These are phyloP conservation scores for Sminthurides bifidus DNA, from an alignment of 1,140 invertebrate genomes.

Conservation along the genomic window DNA sequence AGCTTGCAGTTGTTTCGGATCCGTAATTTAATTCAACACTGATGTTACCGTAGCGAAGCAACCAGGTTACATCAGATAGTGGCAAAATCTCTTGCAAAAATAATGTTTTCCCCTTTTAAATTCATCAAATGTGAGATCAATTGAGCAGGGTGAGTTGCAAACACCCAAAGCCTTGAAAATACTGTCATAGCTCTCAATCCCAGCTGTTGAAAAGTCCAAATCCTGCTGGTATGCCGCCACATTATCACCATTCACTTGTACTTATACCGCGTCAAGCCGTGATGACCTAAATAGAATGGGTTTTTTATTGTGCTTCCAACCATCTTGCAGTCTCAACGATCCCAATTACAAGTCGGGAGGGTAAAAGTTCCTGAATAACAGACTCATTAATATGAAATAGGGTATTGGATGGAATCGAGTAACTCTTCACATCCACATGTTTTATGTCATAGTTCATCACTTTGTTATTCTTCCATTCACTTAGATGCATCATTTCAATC, in stretches of 20 bases:
- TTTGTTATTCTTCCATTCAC: slow-evolving; percentile 8
- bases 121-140: too few relatives aligned
- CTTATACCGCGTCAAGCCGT: slow-evolving; percentile 5
- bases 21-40: too few relatives aligned
- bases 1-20: too few relatives aligned
- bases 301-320: slow-evolving; percentile 10
- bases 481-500: slow-evolving; percentile 5
- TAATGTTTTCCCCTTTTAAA: too few relatives aligned
- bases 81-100: too few relatives aligned
- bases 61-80: too few relatives aligned
- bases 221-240: neutral
- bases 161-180: slow-evolving; percentile 9
- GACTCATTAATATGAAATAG: slow-evolving; percentile 9
- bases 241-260: slow-evolving; percentile 17
- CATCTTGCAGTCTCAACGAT: slow-evolving; percentile 17
- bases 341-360: slow-evolving; percentile 16
- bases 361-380: slow-evolving; percentile 20
- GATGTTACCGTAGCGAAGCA: too few relatives aligned
- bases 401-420: slow-evolving; percentile 13
- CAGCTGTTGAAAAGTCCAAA: slow-evolving; percentile 5
- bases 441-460: slow-evolving; percentile 18
- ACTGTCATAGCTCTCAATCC: slow-evolving; percentile 1
- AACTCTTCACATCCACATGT: slow-evolving; percentile 20
- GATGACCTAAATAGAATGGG: slow-evolving; percentile 21
- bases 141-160: neutral